A percentile compares a stretch with the other conserved stretches of the same genome.
phyloP scores from a whole-genome alignment of 2,797 vertebrate genomes.

The Coreius guichenoti region DNA sequence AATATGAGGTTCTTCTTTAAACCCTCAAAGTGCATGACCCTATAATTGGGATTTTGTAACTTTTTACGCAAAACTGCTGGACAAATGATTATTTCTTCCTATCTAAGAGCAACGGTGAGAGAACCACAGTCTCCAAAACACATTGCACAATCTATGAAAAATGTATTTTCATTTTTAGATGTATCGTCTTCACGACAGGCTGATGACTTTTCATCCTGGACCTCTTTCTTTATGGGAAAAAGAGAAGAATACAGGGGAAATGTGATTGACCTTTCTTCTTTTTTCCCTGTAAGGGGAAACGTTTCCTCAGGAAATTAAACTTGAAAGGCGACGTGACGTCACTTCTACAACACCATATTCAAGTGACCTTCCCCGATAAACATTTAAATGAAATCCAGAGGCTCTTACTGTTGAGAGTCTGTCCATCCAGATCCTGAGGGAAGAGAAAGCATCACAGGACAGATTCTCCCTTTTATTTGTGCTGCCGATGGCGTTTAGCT shows the following conservation, averaged over 20 bases:
- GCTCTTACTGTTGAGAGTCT: constrained; percentile 9
- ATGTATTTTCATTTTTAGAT: not conserved
- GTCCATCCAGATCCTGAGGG: not conserved
- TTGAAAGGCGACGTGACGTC: constrained; percentile 54
- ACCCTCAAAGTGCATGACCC: not conserved
- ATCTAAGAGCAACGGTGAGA: not conserved
- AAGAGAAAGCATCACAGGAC: not conserved
- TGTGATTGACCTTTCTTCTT: constrained; percentile 27
- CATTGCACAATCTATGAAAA: not conserved
- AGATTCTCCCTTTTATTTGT: not conserved
- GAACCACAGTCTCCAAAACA: not conserved
- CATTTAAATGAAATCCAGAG: constrained; percentile 63
- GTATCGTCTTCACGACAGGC: not conserved
- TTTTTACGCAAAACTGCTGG: not conserved
- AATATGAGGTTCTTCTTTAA: not conserved
- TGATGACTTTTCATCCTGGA: constrained; percentile 10
- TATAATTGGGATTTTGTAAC: too few species aligned
- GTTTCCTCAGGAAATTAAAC: constrained; percentile 59
- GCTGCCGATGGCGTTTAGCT: not conserved
- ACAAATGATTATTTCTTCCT: not conserved
- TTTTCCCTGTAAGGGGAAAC: constrained; percentile 36
- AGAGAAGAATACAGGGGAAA: not conserved
- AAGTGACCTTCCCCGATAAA: constrained; percentile 53
- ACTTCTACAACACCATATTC: constrained; percentile 43
- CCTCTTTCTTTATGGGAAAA: constrained; percentile 21